Evolutionary conservation across 2,888 invertebrate genomes (phyloP).

Genomic region (Thalpophila matura): DNA sequence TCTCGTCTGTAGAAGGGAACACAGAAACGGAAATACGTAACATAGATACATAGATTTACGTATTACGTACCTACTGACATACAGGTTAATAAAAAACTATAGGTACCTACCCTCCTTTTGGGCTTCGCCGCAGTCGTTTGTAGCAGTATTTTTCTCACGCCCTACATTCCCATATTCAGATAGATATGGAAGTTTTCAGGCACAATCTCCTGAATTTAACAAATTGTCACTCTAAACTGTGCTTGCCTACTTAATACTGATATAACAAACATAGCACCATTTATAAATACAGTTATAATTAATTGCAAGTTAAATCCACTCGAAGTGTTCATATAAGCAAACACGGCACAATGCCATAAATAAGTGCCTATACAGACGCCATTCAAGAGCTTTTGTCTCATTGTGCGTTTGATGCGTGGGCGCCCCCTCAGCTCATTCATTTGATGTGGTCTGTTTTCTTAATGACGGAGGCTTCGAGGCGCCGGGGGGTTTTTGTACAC

Average conservation of each 20-base stretch:
- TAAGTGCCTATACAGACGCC: slow-evolving; percentile 70
- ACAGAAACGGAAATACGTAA: too few relatives aligned
- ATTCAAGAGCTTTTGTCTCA: slow-evolving; percentile 82
- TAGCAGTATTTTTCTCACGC: too few relatives aligned
- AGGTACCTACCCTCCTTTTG: too few relatives aligned
- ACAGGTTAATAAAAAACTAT: too few relatives aligned
- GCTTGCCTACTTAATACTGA: neutral
- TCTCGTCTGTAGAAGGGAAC: too few relatives aligned
- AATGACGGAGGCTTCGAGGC: slow-evolving; percentile 79
- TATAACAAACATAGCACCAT: slow-evolving; percentile 25
- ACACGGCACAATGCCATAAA: slow-evolving; percentile 68
- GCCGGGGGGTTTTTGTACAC: slow-evolving; percentile 71
- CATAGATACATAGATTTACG: too few relatives aligned
- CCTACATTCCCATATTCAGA: too few relatives aligned
- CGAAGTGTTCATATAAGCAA: slow-evolving; percentile 55
- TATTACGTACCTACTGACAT: too few relatives aligned
- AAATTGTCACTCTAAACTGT: neutral
- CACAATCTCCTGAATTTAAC: slow-evolving; percentile 1
- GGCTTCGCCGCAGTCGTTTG: too few relatives aligned
- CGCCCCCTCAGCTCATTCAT: slow-evolving; percentile 85
- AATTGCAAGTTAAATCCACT: slow-evolving; percentile 61
- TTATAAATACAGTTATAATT: slow-evolving; percentile 45
- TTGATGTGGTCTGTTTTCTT: slow-evolving; percentile 82
- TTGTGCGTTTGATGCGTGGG: slow-evolving; percentile 81
- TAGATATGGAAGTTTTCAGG: neutral